A percentile compares a stretch with the other conserved stretches of the same genome.
phyloP scores from a whole-genome alignment of 2,888 invertebrate genomes.

The Gonocerus acuteangulatus region DNA sequence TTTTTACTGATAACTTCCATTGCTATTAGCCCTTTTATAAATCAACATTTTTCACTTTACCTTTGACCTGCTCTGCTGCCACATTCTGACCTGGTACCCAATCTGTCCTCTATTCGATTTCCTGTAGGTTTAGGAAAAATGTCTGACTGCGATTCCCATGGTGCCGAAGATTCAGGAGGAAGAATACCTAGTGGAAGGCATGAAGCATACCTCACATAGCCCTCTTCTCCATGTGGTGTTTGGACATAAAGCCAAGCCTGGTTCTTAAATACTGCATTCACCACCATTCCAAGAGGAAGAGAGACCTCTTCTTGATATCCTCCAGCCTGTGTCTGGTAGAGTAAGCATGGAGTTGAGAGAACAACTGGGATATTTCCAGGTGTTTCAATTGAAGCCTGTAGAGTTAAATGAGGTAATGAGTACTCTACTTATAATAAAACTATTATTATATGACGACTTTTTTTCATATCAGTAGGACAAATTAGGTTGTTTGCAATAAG shows the following conservation, averaged over 20 bases:
- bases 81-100: conserved; percentile 57
- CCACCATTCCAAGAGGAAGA: conserved; percentile 59
- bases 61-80: conserved; percentile 49
- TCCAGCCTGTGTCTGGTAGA: conserved; percentile 40
- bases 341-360: conserved; percentile 41
- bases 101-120: conserved; percentile 41
- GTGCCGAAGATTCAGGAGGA: conserved; percentile 55
- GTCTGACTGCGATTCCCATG: conserved; percentile 74
- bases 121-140: conserved; percentile 70
- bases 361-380: conserved; percentile 79
- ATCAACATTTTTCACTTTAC: too few species aligned
- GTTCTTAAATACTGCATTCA: conserved; percentile 79
- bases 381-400: conserved; percentile 60
- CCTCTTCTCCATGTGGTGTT: conserved; percentile 76
- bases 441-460: neutral
- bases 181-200: conserved; percentile 70
- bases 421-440: too few species aligned
- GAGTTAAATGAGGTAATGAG: neutral
- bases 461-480: neutral
- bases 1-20: too few species aligned
- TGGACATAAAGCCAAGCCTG: conserved; percentile 78
- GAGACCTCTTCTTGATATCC: conserved; percentile 40
- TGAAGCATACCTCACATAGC: conserved; percentile 68
- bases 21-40: too few species aligned
- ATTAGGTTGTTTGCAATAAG: neutral